Evolutionary conservation across 2,888 invertebrate genomes (phyloP), one percentile per base, ranked within the genome.

Genomic region (Eumacrocentrus americanus): DNA sequence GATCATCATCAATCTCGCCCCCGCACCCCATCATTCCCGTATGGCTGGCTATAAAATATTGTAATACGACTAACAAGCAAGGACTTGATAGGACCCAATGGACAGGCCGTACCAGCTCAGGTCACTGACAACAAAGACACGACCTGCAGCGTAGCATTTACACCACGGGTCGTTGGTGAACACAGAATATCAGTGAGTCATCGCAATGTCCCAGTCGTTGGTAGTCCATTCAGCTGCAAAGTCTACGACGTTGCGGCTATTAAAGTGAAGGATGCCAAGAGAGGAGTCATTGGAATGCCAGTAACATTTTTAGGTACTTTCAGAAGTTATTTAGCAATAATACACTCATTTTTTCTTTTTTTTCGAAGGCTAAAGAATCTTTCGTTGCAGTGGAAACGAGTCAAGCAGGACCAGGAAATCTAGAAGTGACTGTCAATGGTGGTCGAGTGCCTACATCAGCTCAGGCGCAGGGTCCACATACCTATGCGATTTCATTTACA

Each of bases 401-500:
- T 77, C 94, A 96, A 81, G 98, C 98, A 3, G 99, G 98, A 14
- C 96, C 98, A 0, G 99, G 99, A 18, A 98, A 99, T 82, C 84
- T 99, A 42, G 98, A 99, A 82, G 98, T 99, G 61, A 96, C 97
- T 0, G 98, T 99, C 23, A 98, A 99, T 77, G 96, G 97, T 5
- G 98, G 98, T 0, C 88, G 95, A 63, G 97, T 98, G 29, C 96
- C 98, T 0, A 97, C 97, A 0, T 95, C 95, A 20, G 97, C 97
- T 9, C 95, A 97, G 77, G 95, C 95, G 0, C 95, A 97, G 78
- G 98, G 98, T 25, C 95, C 96, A 23, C 95, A 96, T 77, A 94
- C 93, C 0, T 98, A 97, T 80, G 95, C 95, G 22, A 98, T 98
- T 71, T 96, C 97, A 29, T 99, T 99, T 81, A 94, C 96, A 6